Percentiles rank a stretch among this genome's conserved stretches.
Conservation (phyloP, 2,888 invertebrate species). For the Aleiodes alternator region DNA sequence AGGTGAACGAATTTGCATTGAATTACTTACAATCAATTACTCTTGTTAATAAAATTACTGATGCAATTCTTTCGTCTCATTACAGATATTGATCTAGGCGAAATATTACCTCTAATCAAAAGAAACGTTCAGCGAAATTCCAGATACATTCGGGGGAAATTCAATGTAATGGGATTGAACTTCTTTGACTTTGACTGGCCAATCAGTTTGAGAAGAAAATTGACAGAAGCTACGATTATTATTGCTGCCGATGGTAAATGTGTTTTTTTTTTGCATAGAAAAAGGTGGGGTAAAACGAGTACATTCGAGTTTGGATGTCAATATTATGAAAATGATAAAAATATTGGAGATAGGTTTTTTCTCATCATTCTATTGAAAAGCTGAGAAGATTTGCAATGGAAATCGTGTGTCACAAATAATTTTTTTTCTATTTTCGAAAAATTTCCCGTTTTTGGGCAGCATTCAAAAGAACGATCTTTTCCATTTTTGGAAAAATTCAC, state of each 20-base stretch:
- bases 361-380: too few species aligned
- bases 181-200: slow-evolving; percentile 81
- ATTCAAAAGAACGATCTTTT: too few species aligned
- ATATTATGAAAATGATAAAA: too few species aligned
- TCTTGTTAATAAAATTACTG: slow-evolving; percentile 5
- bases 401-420: too few species aligned
- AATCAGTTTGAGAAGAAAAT: slow-evolving; percentile 76
- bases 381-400: too few species aligned
- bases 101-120: slow-evolving; percentile 84
- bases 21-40: slow-evolving; percentile 32
- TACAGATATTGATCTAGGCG: slow-evolving; percentile 85
- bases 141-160: slow-evolving; percentile 78
- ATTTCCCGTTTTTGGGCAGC: too few species aligned
- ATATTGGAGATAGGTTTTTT: too few species aligned
- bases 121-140: slow-evolving; percentile 83
- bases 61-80: slow-evolving; percentile 47
- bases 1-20: slow-evolving; percentile 77
- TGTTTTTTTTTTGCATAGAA: neutral
- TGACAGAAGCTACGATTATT: slow-evolving; percentile 79
- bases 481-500: too few species aligned
- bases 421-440: too few species aligned
- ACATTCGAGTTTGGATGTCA: too few species aligned
- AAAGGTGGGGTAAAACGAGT: too few species aligned
- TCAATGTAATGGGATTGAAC: slow-evolving; percentile 82
- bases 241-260: slow-evolving; percentile 89